Evolutionary conservation across 1,140 invertebrate genomes (phyloP).

Genomic region (Marisa cornuarietis): DNA sequence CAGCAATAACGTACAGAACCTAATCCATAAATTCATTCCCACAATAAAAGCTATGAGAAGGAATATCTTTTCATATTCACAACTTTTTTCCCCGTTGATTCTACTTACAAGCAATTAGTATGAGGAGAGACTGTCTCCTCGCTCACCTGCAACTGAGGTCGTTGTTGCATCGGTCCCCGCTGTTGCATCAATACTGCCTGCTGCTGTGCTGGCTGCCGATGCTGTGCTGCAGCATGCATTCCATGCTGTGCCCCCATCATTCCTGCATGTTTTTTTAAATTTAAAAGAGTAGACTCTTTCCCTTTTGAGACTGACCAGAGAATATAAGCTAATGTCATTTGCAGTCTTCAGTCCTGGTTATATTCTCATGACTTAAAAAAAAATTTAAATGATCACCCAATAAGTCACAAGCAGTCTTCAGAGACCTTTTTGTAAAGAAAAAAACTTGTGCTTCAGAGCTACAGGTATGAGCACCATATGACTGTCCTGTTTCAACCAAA

Average conservation of each 20-base stretch:
- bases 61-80: neutral
- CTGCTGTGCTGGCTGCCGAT: constrained; percentile 31
- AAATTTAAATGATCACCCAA: no score
- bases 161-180: constrained; percentile 26
- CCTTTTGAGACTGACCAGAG: neutral
- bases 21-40: neutral
- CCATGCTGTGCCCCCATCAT: constrained; percentile 31
- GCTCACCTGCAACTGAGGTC: constrained; percentile 26
- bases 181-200: constrained; percentile 33
- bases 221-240: constrained; percentile 27
- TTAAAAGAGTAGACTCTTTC: no score
- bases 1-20: neutral
- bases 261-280: neutral
- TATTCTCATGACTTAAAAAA: no score
- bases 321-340: neutral
- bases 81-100: neutral
- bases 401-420: no score
- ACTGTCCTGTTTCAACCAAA: no score
- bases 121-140: neutral
- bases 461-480: no score
- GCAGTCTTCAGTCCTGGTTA: no score
- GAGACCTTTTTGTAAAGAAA: no score
- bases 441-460: no score
- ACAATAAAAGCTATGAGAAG: neutral
- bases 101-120: neutral